A percentile compares a stretch with the other conserved stretches of the same genome.
phyloP scores from a whole-genome alignment of 2,113 vertebrate species.

The Lagopus leucura region DNA sequence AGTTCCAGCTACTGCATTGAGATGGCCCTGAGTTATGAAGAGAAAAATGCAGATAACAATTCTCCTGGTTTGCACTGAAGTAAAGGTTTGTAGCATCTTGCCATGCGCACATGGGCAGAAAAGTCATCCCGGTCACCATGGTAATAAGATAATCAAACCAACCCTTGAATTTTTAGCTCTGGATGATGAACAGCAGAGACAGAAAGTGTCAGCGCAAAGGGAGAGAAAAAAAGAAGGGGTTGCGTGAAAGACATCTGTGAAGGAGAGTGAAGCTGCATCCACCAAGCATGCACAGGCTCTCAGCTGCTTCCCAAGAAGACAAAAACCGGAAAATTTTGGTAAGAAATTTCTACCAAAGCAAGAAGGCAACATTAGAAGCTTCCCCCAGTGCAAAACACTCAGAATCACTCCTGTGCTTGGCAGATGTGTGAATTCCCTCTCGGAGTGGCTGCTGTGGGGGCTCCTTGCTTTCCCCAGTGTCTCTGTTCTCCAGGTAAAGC shows the following conservation, averaged over 20 bases:
- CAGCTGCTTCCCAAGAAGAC: not conserved
- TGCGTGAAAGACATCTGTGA: not conserved
- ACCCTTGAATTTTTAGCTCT: constrained; percentile 33
- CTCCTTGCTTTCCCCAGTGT: not conserved
- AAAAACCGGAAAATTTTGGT: not conserved
- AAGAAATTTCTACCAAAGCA: not conserved
- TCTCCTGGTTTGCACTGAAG: not conserved
- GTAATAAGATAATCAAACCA: constrained; percentile 57
- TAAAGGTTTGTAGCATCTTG: constrained; percentile 13
- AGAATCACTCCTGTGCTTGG: fast-evolving
- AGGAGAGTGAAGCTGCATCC: not conserved
- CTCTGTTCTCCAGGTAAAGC: not conserved
- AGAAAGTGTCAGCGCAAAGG: not conserved
- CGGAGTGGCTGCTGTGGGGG: fast-evolving
- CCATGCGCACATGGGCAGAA: constrained; percentile 34
- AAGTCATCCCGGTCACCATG: constrained; percentile 58
- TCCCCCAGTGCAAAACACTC: not conserved
- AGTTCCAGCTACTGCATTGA: not conserved
- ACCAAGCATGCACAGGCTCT: not conserved
- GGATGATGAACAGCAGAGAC: constrained; percentile 11
- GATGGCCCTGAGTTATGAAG: not conserved
- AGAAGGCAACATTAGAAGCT: not conserved
- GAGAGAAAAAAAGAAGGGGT: not conserved
- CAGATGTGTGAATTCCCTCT: not conserved
- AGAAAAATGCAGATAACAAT: not conserved